phyloP scores from a whole-genome alignment of 2,888 invertebrate genomes.

The Trimorus sp. region DNA sequence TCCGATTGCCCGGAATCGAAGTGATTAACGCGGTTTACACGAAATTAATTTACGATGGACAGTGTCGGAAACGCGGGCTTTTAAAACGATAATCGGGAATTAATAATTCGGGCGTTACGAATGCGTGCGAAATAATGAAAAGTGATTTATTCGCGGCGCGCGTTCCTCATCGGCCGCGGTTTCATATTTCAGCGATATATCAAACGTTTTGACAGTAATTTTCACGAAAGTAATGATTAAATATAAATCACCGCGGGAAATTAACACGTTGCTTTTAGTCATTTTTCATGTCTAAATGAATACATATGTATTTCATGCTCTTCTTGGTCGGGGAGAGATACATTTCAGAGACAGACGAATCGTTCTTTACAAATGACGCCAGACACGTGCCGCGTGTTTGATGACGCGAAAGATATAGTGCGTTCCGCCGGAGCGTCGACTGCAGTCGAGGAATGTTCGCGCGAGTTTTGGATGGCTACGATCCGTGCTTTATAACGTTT shows the following conservation, averaged over 20 bases:
- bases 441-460: constrained; percentile 46
- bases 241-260: constrained; percentile 52
- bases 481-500: constrained; percentile 5
- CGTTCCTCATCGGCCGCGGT: constrained; percentile 18
- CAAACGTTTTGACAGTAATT: constrained; percentile 43
- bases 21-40: not conserved
- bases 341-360: constrained; percentile 65
- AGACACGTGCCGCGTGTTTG: constrained; percentile 65
- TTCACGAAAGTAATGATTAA: constrained; percentile 48
- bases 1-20: too few species aligned
- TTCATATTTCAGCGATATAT: constrained; percentile 44
- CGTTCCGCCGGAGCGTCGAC: constrained; percentile 46
- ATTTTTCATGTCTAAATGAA: constrained; percentile 59
- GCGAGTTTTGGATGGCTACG: constrained; percentile 51
- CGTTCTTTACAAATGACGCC: constrained; percentile 63
- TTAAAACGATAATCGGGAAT: not conserved
- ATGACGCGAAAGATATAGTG: constrained; percentile 63
- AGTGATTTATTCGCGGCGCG: constrained; percentile 31
- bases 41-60: too few species aligned
- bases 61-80: not conserved
- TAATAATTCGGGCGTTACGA: constrained; percentile 1
- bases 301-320: constrained; percentile 61
- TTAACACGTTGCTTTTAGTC: constrained; percentile 55
- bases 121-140: constrained; percentile 24
- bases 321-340: constrained; percentile 59